Base-by-base conservation (phyloP, 2,797 vertebrate species). In the Clarias pachynema region DNA sequence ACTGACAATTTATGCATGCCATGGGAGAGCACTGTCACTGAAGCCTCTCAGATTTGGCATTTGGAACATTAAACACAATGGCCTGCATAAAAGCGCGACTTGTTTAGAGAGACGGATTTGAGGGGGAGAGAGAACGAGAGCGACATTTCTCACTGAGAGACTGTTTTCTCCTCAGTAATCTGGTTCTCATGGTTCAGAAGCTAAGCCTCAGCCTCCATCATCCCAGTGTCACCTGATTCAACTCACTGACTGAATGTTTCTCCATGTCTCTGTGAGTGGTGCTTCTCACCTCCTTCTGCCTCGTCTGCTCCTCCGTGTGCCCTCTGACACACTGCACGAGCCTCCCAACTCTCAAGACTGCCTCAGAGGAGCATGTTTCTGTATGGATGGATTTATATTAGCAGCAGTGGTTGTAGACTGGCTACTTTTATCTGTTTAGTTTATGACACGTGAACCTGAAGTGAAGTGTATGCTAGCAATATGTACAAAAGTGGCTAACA, bases 221-320 rank as follows among this genome's bases (percentile, higher is more conserved):
- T 86, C 83, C 86, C 74, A 85, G 90, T 92, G 89, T 89, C 89
- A 91, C 89, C 91, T 90, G 87, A 91, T 90, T 92, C 89, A 89
- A 80, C 80, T 88, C 88, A 90, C 87, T 88, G 88, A 85, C 87
- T 89, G 85, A 88, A 87, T 91, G 87, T 90, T 89, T 91, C 89
- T 88, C 79, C 85, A 86, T 89, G 84, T 89, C 86, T 90, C 87
- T 84, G 88, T 31, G 68, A 81, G 80, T 65, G 72, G 77, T 3
- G 49, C 57, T 85, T 84, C 70, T 86, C 29, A 65, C 78, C 80
- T 79, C 77, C 85, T 81, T 88, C 89, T 89, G 85, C 84, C 83
- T 60, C 90, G 86, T 89, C 90, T 91, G 87, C 74, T 87, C 69
- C 72, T 85, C 75, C 73, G 84, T 65, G 49, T 85, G 73, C 84